Evolutionary conservation across 2,888 invertebrate species (phyloP).

Genomic region (Rhodophaea formosa): DNA sequence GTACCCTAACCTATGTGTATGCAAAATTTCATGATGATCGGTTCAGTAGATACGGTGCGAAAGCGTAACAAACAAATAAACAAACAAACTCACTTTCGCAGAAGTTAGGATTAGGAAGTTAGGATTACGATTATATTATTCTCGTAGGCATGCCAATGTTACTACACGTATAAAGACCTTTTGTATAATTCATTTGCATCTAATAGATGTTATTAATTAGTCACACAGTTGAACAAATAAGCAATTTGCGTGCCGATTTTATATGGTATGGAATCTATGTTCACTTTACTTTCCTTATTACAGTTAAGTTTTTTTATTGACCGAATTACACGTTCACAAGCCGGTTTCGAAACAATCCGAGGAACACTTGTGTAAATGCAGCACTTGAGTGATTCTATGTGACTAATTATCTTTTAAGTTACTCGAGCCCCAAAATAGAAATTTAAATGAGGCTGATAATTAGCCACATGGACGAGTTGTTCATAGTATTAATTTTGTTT

Average conservation of each 20-base stretch:
- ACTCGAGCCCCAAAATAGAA: neutral
- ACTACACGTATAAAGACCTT: too few relatives aligned
- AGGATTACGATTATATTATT: too few relatives aligned
- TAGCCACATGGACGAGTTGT: constrained; percentile 4
- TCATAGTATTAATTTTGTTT: neutral
- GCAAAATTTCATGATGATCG: too few relatives aligned
- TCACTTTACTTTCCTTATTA: constrained; percentile 1
- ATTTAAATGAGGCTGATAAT: neutral
- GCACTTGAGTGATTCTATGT: constrained; percentile 34
- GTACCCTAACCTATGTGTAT: too few relatives aligned
- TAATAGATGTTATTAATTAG: neutral
- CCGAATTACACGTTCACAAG: neutral
- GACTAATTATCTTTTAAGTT: constrained; percentile 36
- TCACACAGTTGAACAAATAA: neutral
- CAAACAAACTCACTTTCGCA: too few relatives aligned
- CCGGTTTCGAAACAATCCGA: neutral
- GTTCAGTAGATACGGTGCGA: too few relatives aligned
- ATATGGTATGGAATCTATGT: neutral
- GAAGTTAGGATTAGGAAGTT: too few relatives aligned
- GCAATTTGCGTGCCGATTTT: neutral
- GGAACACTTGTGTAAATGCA: constrained; percentile 56
- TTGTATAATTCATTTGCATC: neutral
- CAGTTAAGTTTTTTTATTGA: neutral
- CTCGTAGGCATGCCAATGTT: too few relatives aligned
- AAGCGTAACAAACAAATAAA: too few relatives aligned